Evolutionary conservation across 2,113 vertebrate genomes (phyloP).

Genomic region (Alexandromys fortis): DNA sequence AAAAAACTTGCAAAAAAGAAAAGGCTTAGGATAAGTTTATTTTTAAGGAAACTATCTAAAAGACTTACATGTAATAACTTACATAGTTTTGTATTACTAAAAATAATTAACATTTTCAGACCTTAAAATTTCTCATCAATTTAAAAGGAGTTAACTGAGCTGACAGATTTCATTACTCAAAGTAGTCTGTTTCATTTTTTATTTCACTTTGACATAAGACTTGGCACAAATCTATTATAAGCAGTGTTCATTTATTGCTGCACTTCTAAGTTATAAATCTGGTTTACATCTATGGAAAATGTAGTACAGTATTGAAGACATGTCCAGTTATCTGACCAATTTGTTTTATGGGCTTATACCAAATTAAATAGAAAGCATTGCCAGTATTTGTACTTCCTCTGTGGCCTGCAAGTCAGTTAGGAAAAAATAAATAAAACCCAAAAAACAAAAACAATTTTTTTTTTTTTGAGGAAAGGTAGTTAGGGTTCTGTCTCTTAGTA

Average conservation of each 20-base stretch:
- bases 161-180: conserved; percentile 78
- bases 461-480: conserved; percentile 55
- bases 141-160: conserved; percentile 65
- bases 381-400: conserved; percentile 73
- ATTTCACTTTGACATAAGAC: conserved; percentile 81
- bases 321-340: conserved; percentile 77
- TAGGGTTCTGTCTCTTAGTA: conserved; percentile 79
- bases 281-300: conserved; percentile 79
- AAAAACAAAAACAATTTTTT: not conserved
- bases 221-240: conserved; percentile 76
- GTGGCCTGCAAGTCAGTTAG: conserved; percentile 75
- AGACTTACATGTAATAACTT: conserved; percentile 31
- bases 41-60: conserved; percentile 32
- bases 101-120: conserved; percentile 55
- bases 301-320: conserved; percentile 74
- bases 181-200: conserved; percentile 77
- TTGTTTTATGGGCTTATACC: conserved; percentile 82
- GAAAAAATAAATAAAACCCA: not conserved
- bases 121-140: conserved; percentile 68
- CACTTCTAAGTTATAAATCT: conserved; percentile 81
- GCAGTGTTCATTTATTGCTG: conserved; percentile 78
- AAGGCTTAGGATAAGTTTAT: conserved; percentile 28
- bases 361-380: conserved; percentile 79
- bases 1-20: not conserved
- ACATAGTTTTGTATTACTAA: conserved; percentile 49